These are phyloP conservation scores for Zoanthus sociatus DNA, from an alignment of 92 coral and sea anemone genomes.

Conservation along the genomic window DNA sequence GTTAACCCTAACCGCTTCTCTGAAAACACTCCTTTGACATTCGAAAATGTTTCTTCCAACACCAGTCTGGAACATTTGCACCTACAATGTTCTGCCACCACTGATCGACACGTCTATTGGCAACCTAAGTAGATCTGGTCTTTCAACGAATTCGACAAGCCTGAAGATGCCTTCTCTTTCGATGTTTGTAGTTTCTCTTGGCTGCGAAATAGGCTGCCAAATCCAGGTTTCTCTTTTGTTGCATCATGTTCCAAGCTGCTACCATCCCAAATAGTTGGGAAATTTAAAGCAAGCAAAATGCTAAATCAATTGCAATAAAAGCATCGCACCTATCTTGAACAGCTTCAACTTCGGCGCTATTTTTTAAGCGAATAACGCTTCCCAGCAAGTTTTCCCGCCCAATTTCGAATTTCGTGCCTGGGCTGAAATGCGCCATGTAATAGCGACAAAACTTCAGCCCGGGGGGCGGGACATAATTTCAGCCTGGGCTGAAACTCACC, in stretches of 20 bases:
- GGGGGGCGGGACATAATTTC: not conserved
- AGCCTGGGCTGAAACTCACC: not conserved
- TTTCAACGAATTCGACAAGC: constrained; percentile 45
- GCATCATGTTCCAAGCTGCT: constrained; percentile 36
- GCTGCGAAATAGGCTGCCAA: constrained; percentile 46
- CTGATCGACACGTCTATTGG: constrained; percentile 52
- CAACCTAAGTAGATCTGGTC: constrained; percentile 48
- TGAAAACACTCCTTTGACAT: constrained; percentile 55
- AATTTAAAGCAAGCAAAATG: not conserved
- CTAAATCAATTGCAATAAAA: constrained; percentile 34
- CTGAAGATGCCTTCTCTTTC: constrained; percentile 53
- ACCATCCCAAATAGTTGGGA: constrained; percentile 28
- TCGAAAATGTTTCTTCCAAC: constrained; percentile 51
- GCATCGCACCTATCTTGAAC: not conserved
- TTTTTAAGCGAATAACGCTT: not conserved
- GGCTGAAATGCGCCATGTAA: not conserved
- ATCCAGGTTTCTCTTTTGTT: constrained; percentile 50
- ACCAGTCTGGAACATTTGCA: constrained; percentile 47
- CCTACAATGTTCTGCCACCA: constrained; percentile 55
- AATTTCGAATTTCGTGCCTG: not conserved
- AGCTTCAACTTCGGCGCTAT: not conserved
- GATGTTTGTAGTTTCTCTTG: constrained; percentile 4
- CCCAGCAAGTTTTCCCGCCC: not conserved
- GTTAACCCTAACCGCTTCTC: constrained; percentile 46
- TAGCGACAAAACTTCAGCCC: not conserved